A percentile compares a stretch with the other conserved stretches of the same genome.
Conservation (phyloP, 2,888 invertebrate genomes). For the Pterostichus madidus region DNA sequence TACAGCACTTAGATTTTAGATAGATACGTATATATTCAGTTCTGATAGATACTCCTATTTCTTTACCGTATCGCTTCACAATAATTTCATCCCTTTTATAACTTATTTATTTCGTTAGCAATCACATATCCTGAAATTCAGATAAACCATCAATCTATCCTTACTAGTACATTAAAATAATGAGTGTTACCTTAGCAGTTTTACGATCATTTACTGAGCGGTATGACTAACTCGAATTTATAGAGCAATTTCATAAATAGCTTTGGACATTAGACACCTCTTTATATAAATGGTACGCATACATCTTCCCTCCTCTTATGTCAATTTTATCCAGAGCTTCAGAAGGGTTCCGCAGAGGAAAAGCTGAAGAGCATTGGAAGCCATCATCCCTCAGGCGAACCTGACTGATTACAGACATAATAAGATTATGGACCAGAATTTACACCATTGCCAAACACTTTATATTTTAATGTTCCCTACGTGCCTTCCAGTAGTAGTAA, state of each 20-base stretch:
- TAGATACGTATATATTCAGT: too few species aligned
- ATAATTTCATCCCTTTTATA: too few species aligned
- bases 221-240: constrained; percentile 27
- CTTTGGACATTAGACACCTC: constrained; percentile 53
- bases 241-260: constrained; percentile 45
- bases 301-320: constrained; percentile 31
- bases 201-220: constrained; percentile 11
- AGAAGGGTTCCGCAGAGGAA: constrained; percentile 5
- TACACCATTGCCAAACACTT: constrained; percentile 24
- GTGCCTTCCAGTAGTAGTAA: neutral
- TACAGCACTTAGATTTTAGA: too few species aligned
- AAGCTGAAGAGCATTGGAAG: neutral
- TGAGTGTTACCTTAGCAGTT: constrained; percentile 8
- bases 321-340: constrained; percentile 22
- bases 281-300: constrained; percentile 55
- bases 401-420: constrained; percentile 17
- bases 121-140: too few species aligned
- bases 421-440: constrained; percentile 36
- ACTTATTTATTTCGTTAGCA: too few species aligned
- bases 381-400: neutral
- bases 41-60: too few species aligned
- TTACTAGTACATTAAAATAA: constrained; percentile 44
- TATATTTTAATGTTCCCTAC: constrained; percentile 1
- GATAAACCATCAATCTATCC: neutral
- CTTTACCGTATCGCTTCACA: too few species aligned